Evolutionary conservation across 2,797 vertebrate genomes (phyloP).

Genomic region (Chromis chromis): DNA sequence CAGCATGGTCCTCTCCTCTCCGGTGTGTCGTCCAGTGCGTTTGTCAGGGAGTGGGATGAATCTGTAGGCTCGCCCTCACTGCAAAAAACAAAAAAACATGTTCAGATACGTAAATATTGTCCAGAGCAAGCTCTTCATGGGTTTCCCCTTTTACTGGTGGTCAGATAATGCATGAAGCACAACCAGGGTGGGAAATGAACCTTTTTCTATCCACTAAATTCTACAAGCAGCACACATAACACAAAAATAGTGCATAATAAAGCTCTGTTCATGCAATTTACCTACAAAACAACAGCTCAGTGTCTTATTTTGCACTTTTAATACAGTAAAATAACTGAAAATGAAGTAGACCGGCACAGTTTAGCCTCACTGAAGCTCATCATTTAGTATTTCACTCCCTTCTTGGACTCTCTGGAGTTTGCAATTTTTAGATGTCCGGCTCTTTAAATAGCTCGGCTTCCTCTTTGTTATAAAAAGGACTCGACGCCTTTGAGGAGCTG

Average conservation of each 20-base stretch:
- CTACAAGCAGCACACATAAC: too few species aligned
- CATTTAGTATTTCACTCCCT: not conserved
- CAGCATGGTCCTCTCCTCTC: slow-evolving; percentile 74
- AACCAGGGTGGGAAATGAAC: slow-evolving; percentile 62
- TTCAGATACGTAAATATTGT: slow-evolving; percentile 33
- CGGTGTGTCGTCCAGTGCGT: slow-evolving; percentile 50
- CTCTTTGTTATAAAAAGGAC: slow-evolving; percentile 6
- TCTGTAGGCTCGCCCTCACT: slow-evolving; percentile 23
- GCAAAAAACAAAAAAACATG: slow-evolving; percentile 32
- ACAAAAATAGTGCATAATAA: slow-evolving; percentile 10
- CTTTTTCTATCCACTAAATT: not conserved
- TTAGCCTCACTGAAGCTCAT: too few species aligned
- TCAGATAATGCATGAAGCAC: slow-evolving; percentile 45
- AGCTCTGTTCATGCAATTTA: not conserved
- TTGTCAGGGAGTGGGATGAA: slow-evolving; percentile 38
- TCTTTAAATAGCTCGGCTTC: slow-evolving; percentile 42
- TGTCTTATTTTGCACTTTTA: slow-evolving; percentile 7
- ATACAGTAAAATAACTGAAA: not conserved
- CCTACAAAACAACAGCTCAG: not conserved
- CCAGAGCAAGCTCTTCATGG: slow-evolving; percentile 27
- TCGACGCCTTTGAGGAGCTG: slow-evolving; percentile 13
- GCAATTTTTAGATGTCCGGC: slow-evolving; percentile 14
- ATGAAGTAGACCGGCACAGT: not conserved
- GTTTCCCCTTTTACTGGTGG: slow-evolving; percentile 19
- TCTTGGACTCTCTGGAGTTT: slow-evolving; percentile 6